Base-by-base conservation (phyloP, 2,797 vertebrate genomes). In the Brachyalestes nurse region DNA sequence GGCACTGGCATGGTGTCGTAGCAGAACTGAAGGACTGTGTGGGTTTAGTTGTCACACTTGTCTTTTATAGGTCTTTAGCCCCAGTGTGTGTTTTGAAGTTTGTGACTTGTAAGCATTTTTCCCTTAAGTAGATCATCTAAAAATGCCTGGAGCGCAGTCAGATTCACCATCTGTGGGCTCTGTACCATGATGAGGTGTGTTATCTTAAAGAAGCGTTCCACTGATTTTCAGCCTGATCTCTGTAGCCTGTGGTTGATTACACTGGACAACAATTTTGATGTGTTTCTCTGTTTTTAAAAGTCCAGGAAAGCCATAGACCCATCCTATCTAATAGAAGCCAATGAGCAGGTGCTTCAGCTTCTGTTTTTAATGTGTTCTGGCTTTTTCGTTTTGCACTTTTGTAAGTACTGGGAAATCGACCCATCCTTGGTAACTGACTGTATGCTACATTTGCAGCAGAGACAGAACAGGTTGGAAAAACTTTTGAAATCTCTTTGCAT, bases 1-100 rank as follows among this genome's bases (percentile, higher is more conserved):
- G 42, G 74, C 86, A 82, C 83, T 84, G 75, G 86, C 85, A 40
- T 78, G 77, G 85, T 53, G 64, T 75, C 40, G 49, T 34, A 45
- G 71, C 71, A 72, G 70, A 65, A 77, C 61, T 67, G 55, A 42
- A 64, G 25, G 40, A 42, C 38, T 60, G 51, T 64, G 72, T 73
- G 58, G 71, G 6, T 38, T 40, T 23, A 21, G 23, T 34, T 77
- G 2, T 72, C 28, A 62, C 57, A 67, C 42, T 45, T 17, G 25
- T 47, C 40, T 57, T 34, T 65, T 60, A 12, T 67, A 60, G 12
- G 21, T 47, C 13, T 42, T 45, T 25, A 25, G 51, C 55, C 60
- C 60, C 1, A 17, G 34, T 19, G 7, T 55, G 16, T 55, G 51
- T 72, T 58, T 58, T 2, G 40, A 23, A 60, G 40, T 23, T 7